Evolutionary conservation across 2,113 vertebrate genomes (phyloP).

Genomic region (Hemicordylus capensis): DNA sequence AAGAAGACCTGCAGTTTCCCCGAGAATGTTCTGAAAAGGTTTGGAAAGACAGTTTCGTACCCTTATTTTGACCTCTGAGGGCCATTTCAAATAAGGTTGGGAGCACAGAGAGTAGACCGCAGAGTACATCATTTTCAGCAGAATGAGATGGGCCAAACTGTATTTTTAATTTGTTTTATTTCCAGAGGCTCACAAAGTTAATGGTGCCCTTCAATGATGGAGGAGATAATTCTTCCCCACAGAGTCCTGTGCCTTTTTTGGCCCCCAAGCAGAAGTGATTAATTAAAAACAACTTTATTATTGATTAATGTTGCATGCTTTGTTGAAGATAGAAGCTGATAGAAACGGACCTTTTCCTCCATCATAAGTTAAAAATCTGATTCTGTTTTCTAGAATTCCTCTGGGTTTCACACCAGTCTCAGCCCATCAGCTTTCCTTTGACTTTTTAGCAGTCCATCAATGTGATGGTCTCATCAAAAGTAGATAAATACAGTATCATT

Average conservation of each 20-base stretch:
- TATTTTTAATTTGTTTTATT: neutral
- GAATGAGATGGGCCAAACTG: neutral
- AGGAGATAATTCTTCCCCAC: neutral
- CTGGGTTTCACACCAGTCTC: too few species aligned
- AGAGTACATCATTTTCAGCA: neutral
- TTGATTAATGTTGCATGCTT: neutral
- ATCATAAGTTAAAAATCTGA: neutral
- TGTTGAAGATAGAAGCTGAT: neutral
- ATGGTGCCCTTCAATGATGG: neutral
- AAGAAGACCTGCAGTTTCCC: too few species aligned
- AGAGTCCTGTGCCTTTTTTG: neutral
- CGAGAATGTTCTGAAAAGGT: too few species aligned
- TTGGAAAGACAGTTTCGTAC: too few species aligned
- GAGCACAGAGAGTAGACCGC: too few species aligned
- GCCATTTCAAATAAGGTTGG: too few species aligned
- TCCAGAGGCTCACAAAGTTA: neutral
- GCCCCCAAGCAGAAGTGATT: neutral
- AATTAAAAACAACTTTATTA: neutral
- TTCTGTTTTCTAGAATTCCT: neutral
- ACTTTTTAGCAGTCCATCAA: neutral
- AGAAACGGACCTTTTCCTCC: neutral
- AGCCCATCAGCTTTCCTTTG: neutral
- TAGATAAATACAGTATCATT: neutral
- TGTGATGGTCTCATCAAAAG: neutral
- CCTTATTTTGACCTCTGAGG: too few species aligned